phyloP scores from a whole-genome alignment of 37 sponge, comb jelly and placozoan genomes.

The Halisarca cf. caerulea region DNA sequence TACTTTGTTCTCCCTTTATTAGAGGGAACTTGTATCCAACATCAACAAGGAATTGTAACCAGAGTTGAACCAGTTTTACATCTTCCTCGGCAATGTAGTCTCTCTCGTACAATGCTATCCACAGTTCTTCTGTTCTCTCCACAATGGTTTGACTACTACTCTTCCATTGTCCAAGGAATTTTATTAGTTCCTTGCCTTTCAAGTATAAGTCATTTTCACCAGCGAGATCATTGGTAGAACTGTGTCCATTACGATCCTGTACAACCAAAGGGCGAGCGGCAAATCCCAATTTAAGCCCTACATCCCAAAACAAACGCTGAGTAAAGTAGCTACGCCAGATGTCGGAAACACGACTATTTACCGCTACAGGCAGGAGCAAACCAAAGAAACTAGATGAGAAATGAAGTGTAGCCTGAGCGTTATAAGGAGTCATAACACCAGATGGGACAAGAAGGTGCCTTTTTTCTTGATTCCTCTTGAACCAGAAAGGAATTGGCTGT shows the following conservation, averaged over 20 bases:
- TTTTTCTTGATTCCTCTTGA: constrained; percentile 16
- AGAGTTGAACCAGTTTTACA: constrained; percentile 36
- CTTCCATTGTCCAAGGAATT: constrained; percentile 42
- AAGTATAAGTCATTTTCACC: constrained; percentile 51
- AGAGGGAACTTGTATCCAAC: no score
- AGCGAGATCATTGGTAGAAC: constrained; percentile 33
- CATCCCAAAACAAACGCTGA: no score
- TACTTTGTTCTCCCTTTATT: constrained; percentile 33
- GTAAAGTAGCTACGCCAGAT: no score
- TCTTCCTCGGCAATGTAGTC: constrained; percentile 38
- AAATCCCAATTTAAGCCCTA: constrained; percentile 31
- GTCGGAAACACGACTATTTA: no score
- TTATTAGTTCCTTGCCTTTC: no score
- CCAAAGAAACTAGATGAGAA: no score
- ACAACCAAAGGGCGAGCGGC: constrained; percentile 35
- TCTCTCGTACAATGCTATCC: constrained; percentile 56
- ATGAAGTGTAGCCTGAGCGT: constrained; percentile 57
- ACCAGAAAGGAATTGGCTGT: constrained; percentile 50
- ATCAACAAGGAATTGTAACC: constrained; percentile 44
- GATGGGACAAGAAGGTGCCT: constrained; percentile 32
- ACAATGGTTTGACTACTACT: constrained; percentile 21
- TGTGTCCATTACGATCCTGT: constrained; percentile 49
- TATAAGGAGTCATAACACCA: constrained; percentile 53
- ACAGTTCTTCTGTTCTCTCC: constrained; percentile 34
- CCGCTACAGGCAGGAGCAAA: constrained; percentile 44